phyloP scores from a whole-genome alignment of 1,140 invertebrate species.

The Heliconius hermathena region DNA sequence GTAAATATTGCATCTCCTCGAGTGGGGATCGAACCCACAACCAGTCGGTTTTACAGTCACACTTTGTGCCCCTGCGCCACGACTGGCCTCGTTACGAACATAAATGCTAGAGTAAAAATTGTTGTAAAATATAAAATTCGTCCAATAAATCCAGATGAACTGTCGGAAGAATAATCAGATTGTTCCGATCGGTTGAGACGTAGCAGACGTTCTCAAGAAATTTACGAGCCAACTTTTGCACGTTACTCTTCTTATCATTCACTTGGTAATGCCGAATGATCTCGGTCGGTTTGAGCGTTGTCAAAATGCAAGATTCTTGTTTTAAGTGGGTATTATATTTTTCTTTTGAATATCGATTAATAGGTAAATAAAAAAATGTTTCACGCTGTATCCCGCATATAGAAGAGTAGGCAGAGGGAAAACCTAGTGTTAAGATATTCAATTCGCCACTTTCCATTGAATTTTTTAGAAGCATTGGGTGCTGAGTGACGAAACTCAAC shows the following conservation, averaged over 20 bases:
- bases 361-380: conserved; percentile 23
- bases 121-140: conserved; percentile 37
- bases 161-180: conserved; percentile 74
- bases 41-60: too few species aligned
- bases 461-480: too few species aligned
- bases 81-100: too few species aligned
- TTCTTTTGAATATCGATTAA: conserved; percentile 16
- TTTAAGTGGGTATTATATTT: neutral
- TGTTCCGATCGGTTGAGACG: conserved; percentile 63
- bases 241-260: conserved; percentile 71
- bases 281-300: conserved; percentile 46
- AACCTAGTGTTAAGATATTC: too few species aligned
- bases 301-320: conserved; percentile 13
- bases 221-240: conserved; percentile 73
- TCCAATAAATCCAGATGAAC: conserved; percentile 47
- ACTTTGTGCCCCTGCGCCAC: too few species aligned
- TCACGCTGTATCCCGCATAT: too few species aligned
- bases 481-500: too few species aligned
- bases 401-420: too few species aligned
- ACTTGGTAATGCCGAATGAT: conserved; percentile 61
- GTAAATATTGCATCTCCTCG: too few species aligned
- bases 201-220: conserved; percentile 66
- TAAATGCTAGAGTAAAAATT: neutral
- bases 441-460: too few species aligned
- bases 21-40: too few species aligned